Conservation (phyloP, 2,113 vertebrate genomes). For the Acrocephalus kingi region DNA sequence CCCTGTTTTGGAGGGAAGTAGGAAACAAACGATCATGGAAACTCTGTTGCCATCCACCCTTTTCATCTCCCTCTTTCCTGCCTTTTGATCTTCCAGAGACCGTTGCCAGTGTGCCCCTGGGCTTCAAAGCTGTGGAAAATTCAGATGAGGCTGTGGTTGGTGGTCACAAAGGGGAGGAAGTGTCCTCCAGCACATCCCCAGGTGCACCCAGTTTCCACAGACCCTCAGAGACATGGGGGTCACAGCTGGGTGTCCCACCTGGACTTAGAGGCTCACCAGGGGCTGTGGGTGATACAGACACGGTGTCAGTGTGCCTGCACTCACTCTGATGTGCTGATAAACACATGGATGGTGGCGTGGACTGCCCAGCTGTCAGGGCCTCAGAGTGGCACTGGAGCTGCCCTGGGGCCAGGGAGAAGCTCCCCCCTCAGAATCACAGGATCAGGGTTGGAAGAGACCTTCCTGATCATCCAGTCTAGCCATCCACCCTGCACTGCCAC, state of each 20-base stretch:
- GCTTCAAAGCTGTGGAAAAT: not conserved
- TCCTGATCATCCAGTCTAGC: rapidly evolving
- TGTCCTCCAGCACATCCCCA: not conserved
- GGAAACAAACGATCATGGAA: not conserved
- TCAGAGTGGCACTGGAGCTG: not conserved
- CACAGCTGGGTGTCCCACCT: not conserved
- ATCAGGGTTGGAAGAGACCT: not conserved
- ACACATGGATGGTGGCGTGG: not conserved
- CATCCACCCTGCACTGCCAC: not conserved
- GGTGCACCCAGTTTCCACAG: not conserved
- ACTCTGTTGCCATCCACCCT: not conserved
- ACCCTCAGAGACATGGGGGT: not conserved
- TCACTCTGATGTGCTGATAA: not conserved
- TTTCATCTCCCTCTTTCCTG: slow-evolving; percentile 44
- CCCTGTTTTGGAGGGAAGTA: not conserved
- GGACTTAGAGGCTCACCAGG: rapidly evolving
- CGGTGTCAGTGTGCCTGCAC: not conserved
- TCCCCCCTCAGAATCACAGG: not conserved
- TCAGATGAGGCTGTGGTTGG: not conserved
- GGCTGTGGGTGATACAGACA: not conserved
- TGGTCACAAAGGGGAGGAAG: not conserved
- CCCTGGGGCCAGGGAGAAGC: not conserved
- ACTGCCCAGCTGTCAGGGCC: not conserved
- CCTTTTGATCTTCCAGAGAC: not conserved
- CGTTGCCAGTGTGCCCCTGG: not conserved